These are phyloP conservation scores for Bolinopsis microptera DNA, from an alignment of 37 sponge, comb jelly and placozoan genomes.

Conservation along the genomic window DNA sequence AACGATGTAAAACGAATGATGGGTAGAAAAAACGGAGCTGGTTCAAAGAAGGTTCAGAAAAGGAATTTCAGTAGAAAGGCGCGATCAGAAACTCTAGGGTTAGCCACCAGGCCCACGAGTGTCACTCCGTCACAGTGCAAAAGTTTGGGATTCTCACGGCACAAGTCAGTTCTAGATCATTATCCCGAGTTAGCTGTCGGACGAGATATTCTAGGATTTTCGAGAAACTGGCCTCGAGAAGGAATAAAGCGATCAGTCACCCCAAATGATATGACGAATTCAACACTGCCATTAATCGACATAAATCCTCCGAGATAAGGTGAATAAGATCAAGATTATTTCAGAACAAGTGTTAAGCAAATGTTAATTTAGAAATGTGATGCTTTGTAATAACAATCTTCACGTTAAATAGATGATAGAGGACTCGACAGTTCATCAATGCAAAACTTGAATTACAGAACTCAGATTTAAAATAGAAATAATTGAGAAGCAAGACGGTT, in stretches of 20 bases:
- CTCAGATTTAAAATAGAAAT: too few relatives aligned
- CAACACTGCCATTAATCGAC: neutral
- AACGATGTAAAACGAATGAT: conserved; percentile 8
- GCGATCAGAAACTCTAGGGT: neutral
- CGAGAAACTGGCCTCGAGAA: neutral
- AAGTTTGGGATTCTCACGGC: neutral
- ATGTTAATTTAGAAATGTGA: too few relatives aligned
- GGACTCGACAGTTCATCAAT: too few relatives aligned
- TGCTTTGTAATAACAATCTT: too few relatives aligned
- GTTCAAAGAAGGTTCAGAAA: neutral
- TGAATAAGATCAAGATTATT: too few relatives aligned
- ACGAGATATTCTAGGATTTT: neutral
- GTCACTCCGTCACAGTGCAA: neutral
- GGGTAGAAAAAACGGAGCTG: neutral
- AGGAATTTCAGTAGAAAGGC: neutral
- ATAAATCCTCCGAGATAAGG: neutral
- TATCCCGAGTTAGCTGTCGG: neutral
- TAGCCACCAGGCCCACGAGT: neutral
- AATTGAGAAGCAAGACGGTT: too few relatives aligned
- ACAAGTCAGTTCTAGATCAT: neutral
- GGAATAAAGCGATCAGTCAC: neutral
- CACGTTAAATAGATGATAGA: too few relatives aligned
- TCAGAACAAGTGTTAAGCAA: too few relatives aligned
- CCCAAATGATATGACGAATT: neutral
- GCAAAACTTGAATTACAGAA: too few relatives aligned